Percentiles rank a stretch among this genome's conserved stretches.
Conservation (phyloP, 2,888 invertebrate genomes). For the Stomorhina lunata region DNA sequence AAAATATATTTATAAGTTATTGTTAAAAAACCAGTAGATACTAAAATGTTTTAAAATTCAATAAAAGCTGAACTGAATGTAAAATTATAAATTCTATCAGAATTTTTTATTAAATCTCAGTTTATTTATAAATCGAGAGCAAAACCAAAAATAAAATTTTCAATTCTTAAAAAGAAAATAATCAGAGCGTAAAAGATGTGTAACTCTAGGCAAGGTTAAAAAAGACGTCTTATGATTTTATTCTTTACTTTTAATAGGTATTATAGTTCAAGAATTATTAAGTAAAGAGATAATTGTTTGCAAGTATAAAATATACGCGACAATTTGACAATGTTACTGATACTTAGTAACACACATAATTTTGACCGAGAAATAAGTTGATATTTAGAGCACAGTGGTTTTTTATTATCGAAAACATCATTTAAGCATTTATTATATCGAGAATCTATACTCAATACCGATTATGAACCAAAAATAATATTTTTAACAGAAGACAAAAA, state of each 20-base stretch:
- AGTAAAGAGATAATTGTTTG: constrained; percentile 23
- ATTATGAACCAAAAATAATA: no score
- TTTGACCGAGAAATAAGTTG: constrained; percentile 41
- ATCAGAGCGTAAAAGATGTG: constrained; percentile 59
- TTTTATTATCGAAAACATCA: no score
- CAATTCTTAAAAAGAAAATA: constrained; percentile 26
- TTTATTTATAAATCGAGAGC: background rate
- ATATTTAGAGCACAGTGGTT: constrained; percentile 2
- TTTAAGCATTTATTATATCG: no score
- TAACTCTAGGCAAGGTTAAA: constrained; percentile 58
- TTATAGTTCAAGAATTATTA: constrained; percentile 59
- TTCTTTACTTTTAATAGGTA: no score
- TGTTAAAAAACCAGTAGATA: constrained; percentile 31
- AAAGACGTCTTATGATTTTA: constrained; percentile 6
- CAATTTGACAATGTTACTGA: constrained; percentile 43
- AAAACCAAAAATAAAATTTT: no score
- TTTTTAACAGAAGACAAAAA: no score
- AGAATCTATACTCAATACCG: no score
- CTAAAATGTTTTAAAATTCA: constrained; percentile 23
- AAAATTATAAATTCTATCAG: constrained; percentile 15
- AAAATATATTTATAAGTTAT: background rate
- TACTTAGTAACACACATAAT: constrained; percentile 26
- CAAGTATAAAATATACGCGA: constrained; percentile 4
- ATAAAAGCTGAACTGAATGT: constrained; percentile 4
- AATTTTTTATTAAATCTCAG: background rate